These are phyloP conservation scores for Philonicus albiceps DNA, from an alignment of 2,888 invertebrate species.

Conservation along the genomic window DNA sequence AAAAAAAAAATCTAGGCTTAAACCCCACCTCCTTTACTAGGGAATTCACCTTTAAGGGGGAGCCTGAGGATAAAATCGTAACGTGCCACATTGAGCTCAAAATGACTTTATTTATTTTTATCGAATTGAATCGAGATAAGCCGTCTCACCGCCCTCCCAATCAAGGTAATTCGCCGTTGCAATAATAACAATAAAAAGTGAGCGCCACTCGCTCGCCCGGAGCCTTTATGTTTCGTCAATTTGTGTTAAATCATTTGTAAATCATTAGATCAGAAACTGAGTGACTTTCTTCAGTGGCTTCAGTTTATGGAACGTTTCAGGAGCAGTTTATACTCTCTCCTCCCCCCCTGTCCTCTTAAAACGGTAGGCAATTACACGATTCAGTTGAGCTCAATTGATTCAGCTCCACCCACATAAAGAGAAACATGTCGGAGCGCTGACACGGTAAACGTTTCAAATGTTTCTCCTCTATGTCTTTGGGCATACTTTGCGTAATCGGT, in stretches of 20 bases:
- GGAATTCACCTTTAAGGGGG: neutral
- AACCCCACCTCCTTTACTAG: neutral
- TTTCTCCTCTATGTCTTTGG: slow-evolving; percentile 10
- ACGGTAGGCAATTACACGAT: slow-evolving; percentile 49
- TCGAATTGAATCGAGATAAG: slow-evolving; percentile 25
- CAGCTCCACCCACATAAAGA: slow-evolving; percentile 33
- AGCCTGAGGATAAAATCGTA: neutral
- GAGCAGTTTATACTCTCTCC: slow-evolving; percentile 42
- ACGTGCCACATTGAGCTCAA: slow-evolving; percentile 20
- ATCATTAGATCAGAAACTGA: slow-evolving; percentile 46
- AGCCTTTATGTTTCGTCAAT: slow-evolving; percentile 47
- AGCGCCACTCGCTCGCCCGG: slow-evolving; percentile 35
- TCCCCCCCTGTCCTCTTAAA: too few relatives aligned
- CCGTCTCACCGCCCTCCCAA: slow-evolving; percentile 22
- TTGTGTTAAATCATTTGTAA: slow-evolving; percentile 50
- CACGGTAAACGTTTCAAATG: slow-evolving; percentile 43
- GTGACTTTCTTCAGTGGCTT: slow-evolving; percentile 8
- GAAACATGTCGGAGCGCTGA: slow-evolving; percentile 40
- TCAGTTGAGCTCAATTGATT: slow-evolving; percentile 50
- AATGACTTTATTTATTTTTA: slow-evolving; percentile 39
- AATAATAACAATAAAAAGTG: slow-evolving; percentile 42
- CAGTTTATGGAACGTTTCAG: slow-evolving; percentile 43
- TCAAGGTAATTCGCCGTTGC: slow-evolving; percentile 45
- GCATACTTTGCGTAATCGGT: slow-evolving; percentile 19
- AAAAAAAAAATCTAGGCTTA: neutral